Base-by-base conservation (phyloP, 2,888 invertebrate genomes). In the Drosophila fulvimacula region DNA sequence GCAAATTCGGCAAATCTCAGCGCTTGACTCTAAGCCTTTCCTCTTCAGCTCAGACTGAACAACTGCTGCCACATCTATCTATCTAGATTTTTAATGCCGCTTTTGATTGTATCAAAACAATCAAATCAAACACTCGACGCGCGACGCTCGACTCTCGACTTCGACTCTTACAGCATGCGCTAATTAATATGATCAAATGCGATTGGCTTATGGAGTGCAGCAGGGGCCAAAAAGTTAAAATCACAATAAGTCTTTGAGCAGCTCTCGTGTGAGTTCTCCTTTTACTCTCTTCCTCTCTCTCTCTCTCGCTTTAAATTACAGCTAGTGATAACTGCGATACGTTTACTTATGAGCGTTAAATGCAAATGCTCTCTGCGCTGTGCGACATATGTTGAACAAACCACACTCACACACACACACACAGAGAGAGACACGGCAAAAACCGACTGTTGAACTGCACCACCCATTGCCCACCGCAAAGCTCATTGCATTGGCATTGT, bases 261-360 rank as follows among this genome's bases (percentile, higher is more conserved):
- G 32, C 27, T 15, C 32, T 27, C 39, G 5, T 7, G 11, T 11
- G 27, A 9, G 4, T 36, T 13, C 19, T n/a, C 36, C 7, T n/a
- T n/a, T n/a, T n/a, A n/a, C n/a, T n/a, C 10, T 32, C 39, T 11
- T 11, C 4, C 17, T 11, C 46, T 15, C 10, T 21, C 17, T 9
- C 10, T 5, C 34, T 17, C 34, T 10, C 17, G 30, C 39, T 27
- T 10, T 64, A 65, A 80, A 78, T 82, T 78, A 66, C 59, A 71
- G 13, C 62, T 46, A 56, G 71, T 78, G 82, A 81, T 81, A 82
- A 73, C 78, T 73, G 58, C 78, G 69, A 69, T 80, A 70, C 65
- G 80, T 70, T 80, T 78, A 81, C 82, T 82, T 80, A 81, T 82
- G 84, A 76, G 76, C 71, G 69, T 74, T 76, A 78, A 80, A 81